Evolutionary conservation across 2,797 vertebrate genomes (phyloP), one percentile per base, ranked within the genome.

Genomic region (Cheirogaleus major): DNA sequence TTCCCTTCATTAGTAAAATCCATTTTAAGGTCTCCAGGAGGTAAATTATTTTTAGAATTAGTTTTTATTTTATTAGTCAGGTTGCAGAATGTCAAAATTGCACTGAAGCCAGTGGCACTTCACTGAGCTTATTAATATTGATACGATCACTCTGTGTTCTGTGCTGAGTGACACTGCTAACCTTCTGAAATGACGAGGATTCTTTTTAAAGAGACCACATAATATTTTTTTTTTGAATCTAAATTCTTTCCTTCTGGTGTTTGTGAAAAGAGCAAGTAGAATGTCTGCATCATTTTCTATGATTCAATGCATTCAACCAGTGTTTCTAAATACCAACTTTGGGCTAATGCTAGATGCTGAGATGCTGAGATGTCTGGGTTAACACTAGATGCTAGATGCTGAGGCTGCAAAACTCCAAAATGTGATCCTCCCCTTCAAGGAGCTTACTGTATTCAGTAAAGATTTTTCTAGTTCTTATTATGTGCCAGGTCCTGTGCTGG

Each of bases 21-120:
- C 91, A 98, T 98, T 98, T 98, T 97, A 98, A 98, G 95, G 92
- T 96, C 98, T 98, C 93, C 97, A 97, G 98, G 98, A 98, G 98
- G 97, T 97, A 98, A 98, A 98, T 98, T 98, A 98, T 98, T 98
- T 98, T 98, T 98, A 93, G 98, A 98, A 98, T 98, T 97, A 98
- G 95, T 95, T 98, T 98, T 98, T 98, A 97, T 98, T 98, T 98
- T 98, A 98, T 98, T 98, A 98, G 91, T 96, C 88, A 97, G 73
- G 76, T 98, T 98, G 79, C 80, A 93, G 95, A 86, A 63, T 97
- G 97, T 98, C 98, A 98, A 97, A 98, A 98, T 45, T 94, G 79
- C 88, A 67, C 89, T 96, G 59, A 89, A 98, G 88, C 93, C 94
- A 92, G 89, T 97, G 97, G 88, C 89, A 96, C 81, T 97, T 98